phyloP scores from a whole-genome alignment of 37 sponge, comb jelly and placozoan genomes.

The Geodia barretti region DNA sequence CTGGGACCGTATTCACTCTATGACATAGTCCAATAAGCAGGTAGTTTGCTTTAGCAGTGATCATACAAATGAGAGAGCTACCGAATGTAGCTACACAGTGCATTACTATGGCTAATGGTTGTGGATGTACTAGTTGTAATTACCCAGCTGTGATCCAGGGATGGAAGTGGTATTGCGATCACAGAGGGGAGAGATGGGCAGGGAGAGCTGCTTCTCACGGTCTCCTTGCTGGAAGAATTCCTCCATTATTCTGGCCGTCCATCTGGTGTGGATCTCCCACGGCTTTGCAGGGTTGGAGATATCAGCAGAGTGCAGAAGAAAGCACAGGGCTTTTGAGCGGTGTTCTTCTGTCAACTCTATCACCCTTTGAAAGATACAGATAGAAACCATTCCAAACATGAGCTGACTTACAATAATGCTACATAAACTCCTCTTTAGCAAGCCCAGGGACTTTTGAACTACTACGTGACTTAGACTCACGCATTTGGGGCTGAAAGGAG shows the following conservation, averaged over 20 bases:
- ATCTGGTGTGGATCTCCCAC: slow-evolving; percentile 64
- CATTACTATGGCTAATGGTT: not conserved
- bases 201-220: slow-evolving; percentile 56
- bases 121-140: not conserved
- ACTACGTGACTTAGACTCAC: no score
- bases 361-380: not conserved
- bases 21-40: not conserved
- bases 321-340: slow-evolving; percentile 44
- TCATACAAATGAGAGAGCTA: not conserved
- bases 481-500: slow-evolving; percentile 48
- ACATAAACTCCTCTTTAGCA: no score
- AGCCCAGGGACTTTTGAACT: no score
- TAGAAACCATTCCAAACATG: no score
- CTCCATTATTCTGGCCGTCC: slow-evolving; percentile 58
- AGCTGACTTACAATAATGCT: no score
- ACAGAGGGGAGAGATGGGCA: slow-evolving; percentile 67
- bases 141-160: slow-evolving; percentile 76
- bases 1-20: no score
- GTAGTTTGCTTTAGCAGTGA: not conserved
- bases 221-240: slow-evolving; percentile 82
- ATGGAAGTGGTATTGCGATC: slow-evolving; percentile 54
- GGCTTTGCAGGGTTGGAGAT: slow-evolving; percentile 73
- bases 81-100: not conserved
- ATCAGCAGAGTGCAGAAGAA: slow-evolving; percentile 71
- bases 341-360: not conserved